phyloP scores from a whole-genome alignment of 2,888 invertebrate species.

The Eristalis tenax region DNA sequence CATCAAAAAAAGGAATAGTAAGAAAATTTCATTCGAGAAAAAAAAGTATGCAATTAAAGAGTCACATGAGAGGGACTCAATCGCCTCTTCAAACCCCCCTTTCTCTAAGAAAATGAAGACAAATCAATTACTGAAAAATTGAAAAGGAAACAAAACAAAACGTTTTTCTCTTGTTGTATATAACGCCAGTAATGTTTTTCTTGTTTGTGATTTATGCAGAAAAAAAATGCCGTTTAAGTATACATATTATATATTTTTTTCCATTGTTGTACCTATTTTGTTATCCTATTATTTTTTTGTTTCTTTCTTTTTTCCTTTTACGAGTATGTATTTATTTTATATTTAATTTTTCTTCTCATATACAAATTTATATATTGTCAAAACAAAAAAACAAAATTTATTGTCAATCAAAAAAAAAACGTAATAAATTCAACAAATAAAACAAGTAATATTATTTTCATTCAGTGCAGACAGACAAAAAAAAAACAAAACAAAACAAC shows the following conservation, averaged over 20 bases:
- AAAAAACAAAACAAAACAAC: too few species aligned
- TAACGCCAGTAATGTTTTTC: constrained; percentile 57
- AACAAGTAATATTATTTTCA: constrained; percentile 38
- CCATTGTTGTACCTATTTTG: constrained; percentile 48
- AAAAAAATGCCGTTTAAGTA: constrained; percentile 20
- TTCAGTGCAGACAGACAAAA: constrained; percentile 21
- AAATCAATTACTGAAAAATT: constrained; percentile 27
- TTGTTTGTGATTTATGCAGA: constrained; percentile 66
- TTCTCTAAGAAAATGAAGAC: constrained; percentile 33
- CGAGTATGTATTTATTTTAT: constrained; percentile 34
- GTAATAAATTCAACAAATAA: constrained; percentile 69
- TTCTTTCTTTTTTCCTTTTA: neutral
- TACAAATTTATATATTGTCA: constrained; percentile 2
- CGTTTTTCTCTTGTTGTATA: constrained; percentile 61
- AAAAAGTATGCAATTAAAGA: constrained; percentile 26
- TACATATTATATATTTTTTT: constrained; percentile 21
- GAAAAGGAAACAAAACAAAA: constrained; percentile 13
- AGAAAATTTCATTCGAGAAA: constrained; percentile 22
- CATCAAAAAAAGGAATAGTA: constrained; percentile 14
- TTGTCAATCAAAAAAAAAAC: constrained; percentile 57
- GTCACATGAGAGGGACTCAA: constrained; percentile 5
- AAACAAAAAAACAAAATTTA: constrained; percentile 28
- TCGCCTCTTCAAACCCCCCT: neutral
- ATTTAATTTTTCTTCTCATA: neutral
- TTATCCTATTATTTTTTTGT: constrained; percentile 6